Evolutionary conservation across 92 coral and sea anemone species (phyloP), one percentile per base, ranked within the genome.

Genomic region (Scolanthus callimorphus): DNA sequence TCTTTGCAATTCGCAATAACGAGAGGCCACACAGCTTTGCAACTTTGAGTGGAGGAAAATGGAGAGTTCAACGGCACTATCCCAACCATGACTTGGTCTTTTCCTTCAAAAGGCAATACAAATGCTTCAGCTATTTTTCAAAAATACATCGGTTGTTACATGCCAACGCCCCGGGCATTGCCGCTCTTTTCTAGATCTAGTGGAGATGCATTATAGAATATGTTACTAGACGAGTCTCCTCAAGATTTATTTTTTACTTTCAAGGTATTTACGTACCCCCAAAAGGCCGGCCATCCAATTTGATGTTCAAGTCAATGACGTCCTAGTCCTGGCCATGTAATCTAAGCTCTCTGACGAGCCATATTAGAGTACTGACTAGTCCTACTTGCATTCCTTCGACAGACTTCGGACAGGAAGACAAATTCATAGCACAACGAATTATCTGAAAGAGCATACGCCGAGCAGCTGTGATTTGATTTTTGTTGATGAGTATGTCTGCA

Each of bases 1-100:
- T 61, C 70, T 27, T 28, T 71, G 31, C 70, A 71, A 53, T 71
- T 61, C 15, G 78, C 78, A 15, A 71, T 71, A 29, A 70, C 78
- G 31, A 71, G 57, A 3, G 70, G 70, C 17, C 17, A 71, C 21
- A 71, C 78, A 60, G 78, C 60, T 51, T 71, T 71, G 62, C 70
- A 71, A 29, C 69, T 71, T 45, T 71, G 78, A 30, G 62, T 71
- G 21, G 57, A 27, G 3, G 78, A 15, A 20, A 71, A 71, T 52
- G 78, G 63, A 23, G 55, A 27, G 41, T 61, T 20, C 22, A 61
- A 60, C 19, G 70, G 70, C 15, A 62, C 70, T 39, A 71, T 51
- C 45, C 74, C 74, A 24, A 22, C 76, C 65, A 69, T 45, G 11
- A 69, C 66, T 69, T 69, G 76, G 58, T 23, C 57, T 69, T 69